phyloP scores from a whole-genome alignment of 2,113 vertebrate species.

The Typhlomys cinereus region DNA sequence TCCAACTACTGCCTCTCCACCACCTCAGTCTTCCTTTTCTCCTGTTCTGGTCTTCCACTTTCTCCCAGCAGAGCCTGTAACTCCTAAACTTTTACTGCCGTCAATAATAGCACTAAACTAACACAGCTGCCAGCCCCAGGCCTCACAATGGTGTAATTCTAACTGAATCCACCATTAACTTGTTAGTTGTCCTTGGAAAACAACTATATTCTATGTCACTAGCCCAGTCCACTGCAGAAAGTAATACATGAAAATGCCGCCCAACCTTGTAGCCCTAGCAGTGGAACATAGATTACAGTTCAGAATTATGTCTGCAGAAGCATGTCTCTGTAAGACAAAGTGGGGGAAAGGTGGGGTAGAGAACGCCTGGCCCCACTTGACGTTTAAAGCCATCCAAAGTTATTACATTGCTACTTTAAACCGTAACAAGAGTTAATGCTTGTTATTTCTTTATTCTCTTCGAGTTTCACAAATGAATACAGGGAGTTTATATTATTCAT shows the following conservation, averaged over 20 bases:
- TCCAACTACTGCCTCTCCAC: not conserved
- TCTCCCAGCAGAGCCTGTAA: not conserved
- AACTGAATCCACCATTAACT: not conserved
- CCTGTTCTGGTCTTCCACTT: conserved; percentile 8
- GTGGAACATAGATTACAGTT: not conserved
- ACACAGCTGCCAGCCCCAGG: not conserved
- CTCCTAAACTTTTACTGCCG: conserved; percentile 45
- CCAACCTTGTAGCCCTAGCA: not conserved
- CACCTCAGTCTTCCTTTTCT: not conserved
- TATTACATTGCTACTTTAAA: not conserved
- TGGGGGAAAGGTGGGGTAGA: not conserved
- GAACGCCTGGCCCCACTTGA: not conserved
- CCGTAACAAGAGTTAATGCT: not conserved
- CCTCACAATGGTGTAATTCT: conserved; percentile 16
- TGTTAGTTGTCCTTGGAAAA: not conserved
- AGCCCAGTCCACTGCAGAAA: not conserved
- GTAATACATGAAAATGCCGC: too few relatives aligned
- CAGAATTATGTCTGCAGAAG: not conserved
- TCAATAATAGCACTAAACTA: not conserved
- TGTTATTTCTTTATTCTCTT: too few relatives aligned
- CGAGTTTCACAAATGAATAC: too few relatives aligned
- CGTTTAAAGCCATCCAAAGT: not conserved
- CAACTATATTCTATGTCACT: not conserved
- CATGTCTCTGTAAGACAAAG: not conserved
- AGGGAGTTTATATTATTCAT: too few relatives aligned